Evolutionary conservation across 2,113 vertebrate species (phyloP).

Genomic region (Podilymbus podiceps): DNA sequence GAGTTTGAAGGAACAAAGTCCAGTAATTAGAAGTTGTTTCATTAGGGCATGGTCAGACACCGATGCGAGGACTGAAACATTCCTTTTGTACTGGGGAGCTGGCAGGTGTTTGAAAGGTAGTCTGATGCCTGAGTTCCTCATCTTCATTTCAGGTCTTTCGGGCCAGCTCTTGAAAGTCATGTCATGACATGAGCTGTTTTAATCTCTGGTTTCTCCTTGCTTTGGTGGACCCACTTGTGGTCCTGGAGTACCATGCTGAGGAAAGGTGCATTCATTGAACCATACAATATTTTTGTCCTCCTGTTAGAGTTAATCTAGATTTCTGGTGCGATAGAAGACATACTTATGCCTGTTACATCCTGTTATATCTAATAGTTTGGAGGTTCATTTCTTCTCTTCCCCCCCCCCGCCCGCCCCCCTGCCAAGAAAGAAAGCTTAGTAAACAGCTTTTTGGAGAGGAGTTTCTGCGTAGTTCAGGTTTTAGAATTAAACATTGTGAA

Average conservation of each 20-base stretch:
- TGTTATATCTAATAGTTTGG: background rate
- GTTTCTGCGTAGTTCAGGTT: background rate
- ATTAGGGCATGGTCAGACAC: background rate
- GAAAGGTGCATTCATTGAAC: background rate
- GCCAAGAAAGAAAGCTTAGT: background rate
- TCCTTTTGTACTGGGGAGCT: background rate
- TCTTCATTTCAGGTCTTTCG: background rate
- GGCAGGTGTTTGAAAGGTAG: background rate
- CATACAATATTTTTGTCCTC: background rate
- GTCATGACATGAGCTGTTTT: background rate
- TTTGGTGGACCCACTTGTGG: too few species aligned
- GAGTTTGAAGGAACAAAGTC: background rate
- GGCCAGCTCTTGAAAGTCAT: background rate
- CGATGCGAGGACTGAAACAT: accelerated
- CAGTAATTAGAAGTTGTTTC: background rate
- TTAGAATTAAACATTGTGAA: background rate
- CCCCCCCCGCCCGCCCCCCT: too few species aligned
- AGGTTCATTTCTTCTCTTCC: too few species aligned
- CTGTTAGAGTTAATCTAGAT: background rate
- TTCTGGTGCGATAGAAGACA: background rate
- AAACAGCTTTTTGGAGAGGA: background rate
- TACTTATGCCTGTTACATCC: background rate
- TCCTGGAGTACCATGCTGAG: background rate
- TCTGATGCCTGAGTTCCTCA: background rate
- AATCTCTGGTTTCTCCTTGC: background rate